Evolutionary conservation across 2,113 vertebrate genomes (phyloP).

Genomic region (Myanophis thanlyinensis): DNA sequence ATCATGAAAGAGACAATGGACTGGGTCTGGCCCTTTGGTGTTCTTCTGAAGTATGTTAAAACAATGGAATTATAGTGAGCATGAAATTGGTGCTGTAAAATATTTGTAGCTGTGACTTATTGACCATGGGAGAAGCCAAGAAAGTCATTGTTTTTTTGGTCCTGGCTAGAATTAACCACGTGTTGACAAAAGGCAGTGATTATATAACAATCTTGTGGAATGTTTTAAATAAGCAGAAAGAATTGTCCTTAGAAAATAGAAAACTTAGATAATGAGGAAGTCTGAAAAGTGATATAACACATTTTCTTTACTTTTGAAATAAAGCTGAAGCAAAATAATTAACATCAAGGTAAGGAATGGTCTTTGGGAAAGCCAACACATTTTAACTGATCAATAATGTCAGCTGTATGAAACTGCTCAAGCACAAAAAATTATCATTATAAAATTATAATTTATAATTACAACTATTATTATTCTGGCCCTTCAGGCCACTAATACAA

Average conservation of each 20-base stretch:
- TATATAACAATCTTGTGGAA: conserved; percentile 8
- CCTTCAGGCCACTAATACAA: background rate
- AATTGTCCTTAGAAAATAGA: background rate
- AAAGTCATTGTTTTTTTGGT: background rate
- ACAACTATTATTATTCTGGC: background rate
- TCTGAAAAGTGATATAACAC: background rate
- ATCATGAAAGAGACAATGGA: background rate
- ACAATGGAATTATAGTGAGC: conserved; percentile 28
- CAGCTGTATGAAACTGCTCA: background rate
- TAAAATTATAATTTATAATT: background rate
- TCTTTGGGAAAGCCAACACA: background rate
- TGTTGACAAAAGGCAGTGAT: background rate
- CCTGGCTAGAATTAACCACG: background rate
- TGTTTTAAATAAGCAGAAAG: background rate
- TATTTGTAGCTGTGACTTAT: background rate
- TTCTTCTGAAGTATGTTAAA: background rate
- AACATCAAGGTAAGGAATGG: background rate
- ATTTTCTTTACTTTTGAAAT: background rate
- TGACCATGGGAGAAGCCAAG: background rate
- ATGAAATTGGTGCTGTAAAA: conserved; percentile 4
- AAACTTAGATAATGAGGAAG: background rate
- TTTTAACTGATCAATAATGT: background rate
- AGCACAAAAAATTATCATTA: background rate
- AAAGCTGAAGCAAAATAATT: background rate
- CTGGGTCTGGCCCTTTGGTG: background rate